Evolutionary conservation across 1,140 invertebrate species (phyloP).

Genomic region (Micrasema longulum): DNA sequence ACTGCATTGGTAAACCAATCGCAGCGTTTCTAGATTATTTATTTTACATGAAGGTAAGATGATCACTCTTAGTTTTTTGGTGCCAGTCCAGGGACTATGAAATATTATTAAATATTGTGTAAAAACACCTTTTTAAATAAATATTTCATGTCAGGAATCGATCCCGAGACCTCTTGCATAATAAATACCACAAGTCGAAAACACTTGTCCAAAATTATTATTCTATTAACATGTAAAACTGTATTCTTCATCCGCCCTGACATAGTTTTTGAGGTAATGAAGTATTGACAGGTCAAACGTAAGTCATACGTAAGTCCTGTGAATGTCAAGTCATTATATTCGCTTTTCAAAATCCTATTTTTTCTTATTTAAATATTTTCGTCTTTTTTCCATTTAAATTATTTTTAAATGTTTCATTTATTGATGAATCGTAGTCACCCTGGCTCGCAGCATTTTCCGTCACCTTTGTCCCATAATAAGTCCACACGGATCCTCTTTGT

Average conservation of each 20-base stretch:
- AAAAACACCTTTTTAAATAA: too few relatives aligned
- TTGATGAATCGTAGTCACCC: background rate
- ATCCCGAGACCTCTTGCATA: too few relatives aligned
- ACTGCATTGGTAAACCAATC: too few relatives aligned
- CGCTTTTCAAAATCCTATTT: background rate
- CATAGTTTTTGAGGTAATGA: background rate
- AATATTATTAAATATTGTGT: too few relatives aligned
- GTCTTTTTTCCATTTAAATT: background rate
- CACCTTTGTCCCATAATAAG: constrained; percentile 19
- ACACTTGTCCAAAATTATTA: too few relatives aligned
- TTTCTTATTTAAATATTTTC: background rate
- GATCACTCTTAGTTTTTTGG: too few relatives aligned
- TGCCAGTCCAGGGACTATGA: too few relatives aligned
- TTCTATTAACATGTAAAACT: too few relatives aligned
- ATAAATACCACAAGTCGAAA: too few relatives aligned
- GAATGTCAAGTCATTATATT: background rate
- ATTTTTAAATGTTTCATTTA: background rate
- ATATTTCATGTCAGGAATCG: too few relatives aligned
- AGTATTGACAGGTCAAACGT: background rate
- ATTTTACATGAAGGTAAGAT: too few relatives aligned
- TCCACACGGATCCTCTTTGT: constrained; percentile 9
- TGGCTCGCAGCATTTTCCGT: background rate
- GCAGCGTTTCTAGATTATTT: too few relatives aligned
- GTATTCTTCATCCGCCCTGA: background rate
- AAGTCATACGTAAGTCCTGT: background rate